A percentile compares a stretch with the other conserved stretches of the same genome.
Evolutionary conservation across 2,797 vertebrate species (phyloP).

Genomic region (Scarus forsteni): DNA sequence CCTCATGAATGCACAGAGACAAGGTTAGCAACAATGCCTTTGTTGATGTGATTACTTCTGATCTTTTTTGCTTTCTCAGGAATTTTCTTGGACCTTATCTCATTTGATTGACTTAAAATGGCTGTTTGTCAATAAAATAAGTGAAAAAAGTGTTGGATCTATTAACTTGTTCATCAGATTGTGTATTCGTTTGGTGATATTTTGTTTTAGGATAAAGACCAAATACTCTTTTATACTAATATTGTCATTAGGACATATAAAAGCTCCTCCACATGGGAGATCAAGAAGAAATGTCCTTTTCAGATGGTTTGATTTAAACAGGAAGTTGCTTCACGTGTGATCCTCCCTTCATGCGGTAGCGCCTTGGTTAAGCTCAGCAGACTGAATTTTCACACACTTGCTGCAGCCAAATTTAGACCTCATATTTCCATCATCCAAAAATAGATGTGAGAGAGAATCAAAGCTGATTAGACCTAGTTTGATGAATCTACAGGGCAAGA

Average conservation of each 20-base stretch:
- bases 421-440: conserved; percentile 27
- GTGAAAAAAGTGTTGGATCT: conserved; percentile 7
- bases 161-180: too few species aligned
- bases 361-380: conserved; percentile 20
- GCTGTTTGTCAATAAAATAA: conserved; percentile 77
- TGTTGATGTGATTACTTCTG: conserved; percentile 25
- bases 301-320: not conserved
- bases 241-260: too few species aligned
- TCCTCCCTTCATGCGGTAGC: not conserved
- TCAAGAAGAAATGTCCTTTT: too few species aligned
- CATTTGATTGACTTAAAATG: conserved; percentile 43
- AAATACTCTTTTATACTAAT: too few species aligned
- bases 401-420: conserved; percentile 34
- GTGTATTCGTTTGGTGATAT: too few species aligned
- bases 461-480: conserved; percentile 15
- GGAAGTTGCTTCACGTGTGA: conserved; percentile 22
- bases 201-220: too few species aligned
- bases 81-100: conserved; percentile 58
- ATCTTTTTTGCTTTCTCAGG: conserved; percentile 73
- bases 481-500: not conserved
- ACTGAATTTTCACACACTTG: conserved; percentile 18
- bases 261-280: too few species aligned
- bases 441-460: conserved; percentile 24
- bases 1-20: conserved; percentile 52
- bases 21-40: conserved; percentile 21